Evolutionary conservation across 2,113 vertebrate genomes (phyloP), one percentile per base, ranked within the genome.

Genomic region (Toxotes chatareus): DNA sequence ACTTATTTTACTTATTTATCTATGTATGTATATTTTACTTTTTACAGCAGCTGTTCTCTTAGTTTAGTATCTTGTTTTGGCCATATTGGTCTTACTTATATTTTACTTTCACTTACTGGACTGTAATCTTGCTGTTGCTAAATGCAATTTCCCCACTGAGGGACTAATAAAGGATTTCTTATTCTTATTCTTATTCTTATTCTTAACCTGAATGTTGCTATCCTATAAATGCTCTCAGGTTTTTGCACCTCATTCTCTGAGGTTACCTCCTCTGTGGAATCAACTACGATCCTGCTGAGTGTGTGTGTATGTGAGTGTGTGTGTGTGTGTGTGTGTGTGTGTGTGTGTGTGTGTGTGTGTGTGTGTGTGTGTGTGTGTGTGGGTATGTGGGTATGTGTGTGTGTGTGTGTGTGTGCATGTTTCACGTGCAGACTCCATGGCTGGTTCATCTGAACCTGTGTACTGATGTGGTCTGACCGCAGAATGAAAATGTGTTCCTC

Each of bases 401-500:
- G 17, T 31, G 55, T 38, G 51, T 76, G 71, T 74, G 46, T 60
- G 5, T 67, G 69, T 67, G 55, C 34, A 27, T 12, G 38, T 53
- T 27, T 17, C 44, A 42, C 4, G 10, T n/a, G 17, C 56, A 59
- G 49, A 65, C 31, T n/a, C 19, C 42, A 40, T 42, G 60, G 19
- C 19, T 1, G 42, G 40, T 56, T 53, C 36, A 69, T 17, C 8
- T 59, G 55, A 75, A 85, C 76, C 76, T 75, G 65, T 16, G 51
- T 27, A 36, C 34, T 74, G 64, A 86, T 73, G 79, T 69, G 62
- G 69, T 75, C 38, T 55, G 59, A 72, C 66, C 53, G 12, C 71
- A 70, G 59, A 64, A 72, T 71, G 38, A 36, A 78, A 81, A 79
- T 78, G 72, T 80, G 81, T 57, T 80, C 47, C 76, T 84, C 17